A percentile compares a stretch with the other conserved stretches of the same genome.
Evolutionary conservation across 1,140 invertebrate species (phyloP).

Genomic region (Hylaeus anthracinus): DNA sequence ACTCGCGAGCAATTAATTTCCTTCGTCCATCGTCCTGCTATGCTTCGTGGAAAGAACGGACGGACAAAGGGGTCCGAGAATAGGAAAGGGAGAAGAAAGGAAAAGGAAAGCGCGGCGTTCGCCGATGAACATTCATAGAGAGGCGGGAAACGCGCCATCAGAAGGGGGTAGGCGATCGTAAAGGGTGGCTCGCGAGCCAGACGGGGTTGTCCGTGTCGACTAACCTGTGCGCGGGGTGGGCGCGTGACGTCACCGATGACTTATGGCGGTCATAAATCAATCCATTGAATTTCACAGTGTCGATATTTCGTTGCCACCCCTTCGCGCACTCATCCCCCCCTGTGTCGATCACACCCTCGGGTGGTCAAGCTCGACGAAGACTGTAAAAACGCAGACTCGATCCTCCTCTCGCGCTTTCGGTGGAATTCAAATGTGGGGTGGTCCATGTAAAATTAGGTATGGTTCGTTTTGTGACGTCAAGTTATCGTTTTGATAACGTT

Average conservation of each 20-base stretch:
- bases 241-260: constrained; percentile 67
- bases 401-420: not conserved
- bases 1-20: constrained; percentile 66
- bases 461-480: no score
- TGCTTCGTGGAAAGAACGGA: constrained; percentile 36
- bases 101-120: not conserved
- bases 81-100: not conserved
- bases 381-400: not conserved
- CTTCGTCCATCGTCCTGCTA: constrained; percentile 57
- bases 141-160: constrained; percentile 17
- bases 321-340: not conserved
- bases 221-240: constrained; percentile 46
- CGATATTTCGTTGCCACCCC: constrained; percentile 63
- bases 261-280: constrained; percentile 71
- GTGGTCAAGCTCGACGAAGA: constrained; percentile 21
- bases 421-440: no score
- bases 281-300: constrained; percentile 70
- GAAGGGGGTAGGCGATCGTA: constrained; percentile 37
- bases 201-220: constrained; percentile 34
- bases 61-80: not conserved
- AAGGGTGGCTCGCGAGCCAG: constrained; percentile 39
- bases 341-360: constrained; percentile 29
- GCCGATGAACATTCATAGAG: not conserved
- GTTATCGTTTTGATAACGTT: no score
- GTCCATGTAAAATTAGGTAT: no score